These are phyloP conservation scores for Ciconia nigra DNA, from an alignment of 2,797 vertebrate genomes.

Conservation along the genomic window DNA sequence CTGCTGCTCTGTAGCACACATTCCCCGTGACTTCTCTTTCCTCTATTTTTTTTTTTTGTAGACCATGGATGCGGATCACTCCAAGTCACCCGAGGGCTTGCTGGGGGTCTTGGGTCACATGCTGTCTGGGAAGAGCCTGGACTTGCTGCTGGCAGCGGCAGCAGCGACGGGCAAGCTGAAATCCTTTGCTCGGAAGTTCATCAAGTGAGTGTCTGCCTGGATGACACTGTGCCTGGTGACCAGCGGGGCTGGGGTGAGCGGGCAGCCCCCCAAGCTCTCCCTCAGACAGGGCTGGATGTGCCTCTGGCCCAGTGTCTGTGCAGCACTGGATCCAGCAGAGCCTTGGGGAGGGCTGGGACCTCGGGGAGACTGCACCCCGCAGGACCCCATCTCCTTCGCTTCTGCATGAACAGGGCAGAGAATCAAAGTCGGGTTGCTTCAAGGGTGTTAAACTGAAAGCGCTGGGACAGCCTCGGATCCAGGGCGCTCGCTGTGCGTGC, in stretches of 20 bases:
- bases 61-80: slow-evolving; percentile 98
- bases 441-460: background rate
- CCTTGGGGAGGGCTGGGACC: background rate
- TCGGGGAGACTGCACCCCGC: background rate
- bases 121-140: slow-evolving; percentile 96
- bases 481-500: background rate
- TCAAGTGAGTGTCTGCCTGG: slow-evolving; percentile 81
- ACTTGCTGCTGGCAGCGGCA: slow-evolving; percentile 91
- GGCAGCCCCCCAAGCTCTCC: background rate
- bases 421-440: background rate
- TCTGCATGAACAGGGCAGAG: accelerated
- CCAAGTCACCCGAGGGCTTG: slow-evolving; percentile 94
- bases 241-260: background rate
- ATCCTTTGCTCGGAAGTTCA: slow-evolving; percentile 96
- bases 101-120: slow-evolving; percentile 96
- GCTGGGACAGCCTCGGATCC: accelerated
- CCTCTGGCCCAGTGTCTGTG: background rate
- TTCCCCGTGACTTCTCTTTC: background rate
- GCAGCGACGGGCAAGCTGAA: slow-evolving; percentile 96
- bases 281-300: background rate
- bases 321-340: background rate
- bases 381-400: background rate
- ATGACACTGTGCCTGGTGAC: background rate
- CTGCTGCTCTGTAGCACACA: background rate
- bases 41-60: slow-evolving; percentile 9